Conservation (phyloP, 2,797 vertebrate species). For the Taenioides sp. region DNA sequence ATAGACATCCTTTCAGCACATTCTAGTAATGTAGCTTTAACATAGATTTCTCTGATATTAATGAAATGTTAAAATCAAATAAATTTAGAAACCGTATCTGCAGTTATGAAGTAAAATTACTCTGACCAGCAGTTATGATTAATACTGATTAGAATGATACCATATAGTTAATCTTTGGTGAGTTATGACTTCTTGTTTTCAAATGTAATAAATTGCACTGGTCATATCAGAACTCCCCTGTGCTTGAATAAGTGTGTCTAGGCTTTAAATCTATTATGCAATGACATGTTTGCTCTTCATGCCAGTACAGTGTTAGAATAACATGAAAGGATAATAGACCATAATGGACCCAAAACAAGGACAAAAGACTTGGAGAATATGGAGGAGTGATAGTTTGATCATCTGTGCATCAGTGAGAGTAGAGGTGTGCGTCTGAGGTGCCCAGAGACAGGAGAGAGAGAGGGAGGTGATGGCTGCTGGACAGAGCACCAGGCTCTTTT, state of each 20-base stretch:
- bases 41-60: conserved; percentile 14
- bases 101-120: not conserved
- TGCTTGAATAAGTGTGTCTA: conserved; percentile 21
- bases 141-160: conserved; percentile 2
- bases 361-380: conserved; percentile 19
- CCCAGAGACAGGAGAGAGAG: conserved; percentile 51
- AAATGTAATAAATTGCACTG: conserved; percentile 28
- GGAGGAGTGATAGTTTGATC: conserved; percentile 48
- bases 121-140: conserved; percentile 4
- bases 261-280: conserved; percentile 34
- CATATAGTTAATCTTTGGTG: conserved; percentile 53
- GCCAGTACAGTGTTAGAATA: conserved; percentile 44
- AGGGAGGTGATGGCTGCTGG: conserved; percentile 51
- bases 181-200: conserved; percentile 16
- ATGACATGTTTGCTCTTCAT: conserved; percentile 54
- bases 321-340: conserved; percentile 37
- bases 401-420: conserved; percentile 32
- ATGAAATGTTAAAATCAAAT: conserved; percentile 22
- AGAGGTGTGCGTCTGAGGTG: conserved; percentile 48
- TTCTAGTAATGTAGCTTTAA: conserved; percentile 32
- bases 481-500: conserved; percentile 61
- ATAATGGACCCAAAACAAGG: conserved; percentile 34
- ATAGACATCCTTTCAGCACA: conserved; percentile 32
- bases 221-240: conserved; percentile 26
- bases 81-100: not conserved